phyloP scores from a whole-genome alignment of 2,797 vertebrate genomes.

The Cyprinella venusta region DNA sequence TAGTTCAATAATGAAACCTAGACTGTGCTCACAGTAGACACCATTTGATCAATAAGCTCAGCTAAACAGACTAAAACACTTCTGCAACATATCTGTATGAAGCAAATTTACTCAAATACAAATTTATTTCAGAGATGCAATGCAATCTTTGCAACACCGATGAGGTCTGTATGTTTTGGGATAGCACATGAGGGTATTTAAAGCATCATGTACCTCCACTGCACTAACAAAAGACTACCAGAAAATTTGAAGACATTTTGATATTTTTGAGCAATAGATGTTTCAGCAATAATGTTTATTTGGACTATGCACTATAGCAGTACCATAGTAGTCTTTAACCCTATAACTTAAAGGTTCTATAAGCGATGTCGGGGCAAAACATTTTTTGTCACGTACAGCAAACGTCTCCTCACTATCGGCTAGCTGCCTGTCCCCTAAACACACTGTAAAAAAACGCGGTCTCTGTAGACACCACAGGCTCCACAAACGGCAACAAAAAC shows the following conservation, averaged over 20 bases:
- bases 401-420: no score
- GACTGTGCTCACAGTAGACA: constrained; percentile 73
- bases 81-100: constrained; percentile 45
- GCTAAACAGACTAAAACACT: constrained; percentile 77
- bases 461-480: no score
- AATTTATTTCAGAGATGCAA: background rate
- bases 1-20: constrained; percentile 79
- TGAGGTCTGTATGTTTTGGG: background rate
- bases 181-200: background rate
- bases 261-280: background rate
- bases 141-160: background rate
- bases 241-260: background rate
- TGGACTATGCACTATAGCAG: background rate
- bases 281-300: background rate
- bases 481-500: no score
- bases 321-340: background rate
- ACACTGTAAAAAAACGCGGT: no score
- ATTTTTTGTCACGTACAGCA: no score
- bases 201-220: background rate
- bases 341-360: no score
- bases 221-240: background rate
- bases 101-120: background rate
- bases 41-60: constrained; percentile 79
- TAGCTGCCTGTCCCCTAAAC: no score
- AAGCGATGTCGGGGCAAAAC: no score